phyloP scores from a whole-genome alignment of 2,797 vertebrate species.

The Enteromius treurensis region DNA sequence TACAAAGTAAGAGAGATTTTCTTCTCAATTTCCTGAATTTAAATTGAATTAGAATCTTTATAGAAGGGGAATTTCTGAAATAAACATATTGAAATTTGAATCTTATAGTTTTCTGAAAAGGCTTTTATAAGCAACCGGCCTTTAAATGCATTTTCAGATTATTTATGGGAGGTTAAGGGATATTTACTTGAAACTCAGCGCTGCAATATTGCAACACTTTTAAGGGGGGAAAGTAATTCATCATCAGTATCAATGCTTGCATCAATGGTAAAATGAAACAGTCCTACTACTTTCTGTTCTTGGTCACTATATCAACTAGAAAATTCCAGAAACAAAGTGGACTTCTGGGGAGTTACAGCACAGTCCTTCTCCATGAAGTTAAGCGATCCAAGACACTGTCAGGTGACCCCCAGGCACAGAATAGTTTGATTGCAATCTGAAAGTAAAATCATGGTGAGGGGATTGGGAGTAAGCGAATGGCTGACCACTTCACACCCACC shows the following conservation, averaged over 20 bases:
- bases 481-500: constrained; percentile 51
- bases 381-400: constrained; percentile 48
- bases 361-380: constrained; percentile 40
- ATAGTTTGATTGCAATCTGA: constrained; percentile 34
- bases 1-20: not conserved
- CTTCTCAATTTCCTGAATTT: not conserved
- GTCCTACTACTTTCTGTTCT: constrained; percentile 13
- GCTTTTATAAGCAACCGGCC: not conserved
- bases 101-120: not conserved
- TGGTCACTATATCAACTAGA: not conserved
- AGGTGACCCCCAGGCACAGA: constrained; percentile 35
- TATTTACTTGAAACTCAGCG: not conserved
- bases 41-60: not conserved
- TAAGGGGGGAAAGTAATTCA: not conserved
- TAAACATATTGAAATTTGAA: not conserved
- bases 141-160: not conserved
- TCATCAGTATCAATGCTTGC: not conserved
- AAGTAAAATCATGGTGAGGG: constrained; percentile 38
- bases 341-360: constrained; percentile 34
- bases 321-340: constrained; percentile 13
- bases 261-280: constrained; percentile 33
- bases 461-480: constrained; percentile 14
- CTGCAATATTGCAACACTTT: not conserved
- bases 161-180: constrained; percentile 1
- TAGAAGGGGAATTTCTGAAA: not conserved